Percentiles rank a stretch among this genome's conserved stretches.
Evolutionary conservation across 2,113 vertebrate species (phyloP).

Genomic region (Pteropus alecto): DNA sequence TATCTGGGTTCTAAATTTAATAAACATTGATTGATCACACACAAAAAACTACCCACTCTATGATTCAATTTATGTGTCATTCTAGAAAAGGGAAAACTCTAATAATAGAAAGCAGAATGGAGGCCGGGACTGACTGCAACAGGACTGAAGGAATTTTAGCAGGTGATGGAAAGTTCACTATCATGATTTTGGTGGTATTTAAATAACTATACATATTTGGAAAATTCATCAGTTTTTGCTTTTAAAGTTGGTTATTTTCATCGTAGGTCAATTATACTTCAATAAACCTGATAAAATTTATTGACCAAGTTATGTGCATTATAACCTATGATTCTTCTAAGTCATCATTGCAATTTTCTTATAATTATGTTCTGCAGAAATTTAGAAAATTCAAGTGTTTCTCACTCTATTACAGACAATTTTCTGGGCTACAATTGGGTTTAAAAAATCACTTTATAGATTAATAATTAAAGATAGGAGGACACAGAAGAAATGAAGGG

Average conservation of each 20-base stretch:
- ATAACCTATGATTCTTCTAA: background rate
- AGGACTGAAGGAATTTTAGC: background rate
- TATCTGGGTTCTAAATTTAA: background rate
- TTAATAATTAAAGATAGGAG: background rate
- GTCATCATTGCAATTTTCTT: background rate
- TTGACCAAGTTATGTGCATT: background rate
- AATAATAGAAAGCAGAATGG: background rate
- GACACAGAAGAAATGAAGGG: background rate
- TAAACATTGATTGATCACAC: background rate
- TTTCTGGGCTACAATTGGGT: background rate
- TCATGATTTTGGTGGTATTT: too few relatives aligned
- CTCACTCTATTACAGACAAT: background rate
- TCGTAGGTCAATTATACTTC: background rate
- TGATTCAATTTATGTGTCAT: background rate
- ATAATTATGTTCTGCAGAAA: background rate
- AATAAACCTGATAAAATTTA: background rate
- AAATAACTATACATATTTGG: background rate
- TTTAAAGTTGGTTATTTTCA: background rate
- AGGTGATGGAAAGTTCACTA: accelerated
- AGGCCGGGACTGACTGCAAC: accelerated
- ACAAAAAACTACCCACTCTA: background rate
- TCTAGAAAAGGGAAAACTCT: background rate
- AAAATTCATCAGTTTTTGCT: background rate
- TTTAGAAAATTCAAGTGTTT: background rate
- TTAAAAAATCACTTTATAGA: background rate